Conservation (phyloP, 2,113 vertebrate genomes). For the Hassar affinis region DNA sequence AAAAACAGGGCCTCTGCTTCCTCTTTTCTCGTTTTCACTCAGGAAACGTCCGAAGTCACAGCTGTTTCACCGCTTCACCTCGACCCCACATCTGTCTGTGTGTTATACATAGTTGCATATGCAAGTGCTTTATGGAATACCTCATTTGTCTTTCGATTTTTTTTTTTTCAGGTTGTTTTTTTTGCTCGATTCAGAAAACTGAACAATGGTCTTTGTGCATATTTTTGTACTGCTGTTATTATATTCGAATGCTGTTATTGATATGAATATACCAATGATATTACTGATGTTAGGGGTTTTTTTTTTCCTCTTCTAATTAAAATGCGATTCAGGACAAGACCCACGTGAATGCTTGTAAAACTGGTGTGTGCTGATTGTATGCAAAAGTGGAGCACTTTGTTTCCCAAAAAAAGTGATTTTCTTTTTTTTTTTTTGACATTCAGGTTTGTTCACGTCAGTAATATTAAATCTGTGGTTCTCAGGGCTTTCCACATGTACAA, state of each 20-base stretch:
- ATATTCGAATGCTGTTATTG: conserved; percentile 63
- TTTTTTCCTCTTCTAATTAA: conserved; percentile 64
- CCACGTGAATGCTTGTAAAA: conserved; percentile 72
- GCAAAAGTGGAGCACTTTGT: conserved; percentile 77
- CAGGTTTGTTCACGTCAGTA: conserved; percentile 79
- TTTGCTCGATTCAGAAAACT: conserved; percentile 72
- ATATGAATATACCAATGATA: conserved; percentile 71
- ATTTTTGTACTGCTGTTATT: conserved; percentile 76
- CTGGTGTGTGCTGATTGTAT: conserved; percentile 79
- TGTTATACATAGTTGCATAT: conserved; percentile 66
- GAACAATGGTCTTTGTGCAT: conserved; percentile 76
- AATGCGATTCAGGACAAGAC: conserved; percentile 66
- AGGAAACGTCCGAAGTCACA: background rate
- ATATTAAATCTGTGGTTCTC: conserved; percentile 79
- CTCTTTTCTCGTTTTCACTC: background rate
- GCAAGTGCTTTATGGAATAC: conserved; percentile 76
- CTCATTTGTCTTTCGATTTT: conserved; percentile 68
- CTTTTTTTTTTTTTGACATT: conserved; percentile 54
- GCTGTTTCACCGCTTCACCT: background rate
- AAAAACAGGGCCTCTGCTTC: background rate
- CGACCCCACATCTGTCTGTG: conserved; percentile 63
- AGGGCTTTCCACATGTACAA: conserved; percentile 78
- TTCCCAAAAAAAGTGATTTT: conserved; percentile 66
- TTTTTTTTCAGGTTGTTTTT: conserved; percentile 19
- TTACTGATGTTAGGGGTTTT: conserved; percentile 71